Percentiles rank a stretch among this genome's conserved stretches.
Conservation (phyloP, 2,797 vertebrate species). For the Pseudotriccus pelzelni region DNA sequence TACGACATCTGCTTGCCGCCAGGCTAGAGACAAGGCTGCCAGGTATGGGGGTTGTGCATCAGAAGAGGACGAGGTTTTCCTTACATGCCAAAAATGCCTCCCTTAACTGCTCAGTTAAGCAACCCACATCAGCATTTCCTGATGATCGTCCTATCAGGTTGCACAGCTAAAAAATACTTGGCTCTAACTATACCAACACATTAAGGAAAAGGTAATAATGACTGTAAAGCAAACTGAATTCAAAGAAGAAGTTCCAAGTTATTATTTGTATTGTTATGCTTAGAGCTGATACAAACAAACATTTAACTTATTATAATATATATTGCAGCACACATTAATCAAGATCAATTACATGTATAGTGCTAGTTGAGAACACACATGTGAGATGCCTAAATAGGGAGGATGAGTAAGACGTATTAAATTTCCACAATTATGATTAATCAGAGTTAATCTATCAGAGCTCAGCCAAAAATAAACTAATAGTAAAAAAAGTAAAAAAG, state of each 20-base stretch:
- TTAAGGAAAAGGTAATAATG: slow-evolving; percentile 56
- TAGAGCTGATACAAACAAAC: slow-evolving; percentile 59
- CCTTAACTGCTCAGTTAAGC: slow-evolving; percentile 32
- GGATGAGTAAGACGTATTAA: slow-evolving; percentile 52
- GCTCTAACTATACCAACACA: slow-evolving; percentile 29
- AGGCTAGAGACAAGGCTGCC: not conserved
- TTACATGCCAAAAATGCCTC: slow-evolving; percentile 43
- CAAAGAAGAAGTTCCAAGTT: slow-evolving; percentile 55
- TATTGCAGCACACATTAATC: slow-evolving; percentile 59
- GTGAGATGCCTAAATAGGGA: slow-evolving; percentile 21
- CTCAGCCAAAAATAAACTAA: slow-evolving; percentile 46
- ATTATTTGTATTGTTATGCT: slow-evolving; percentile 58
- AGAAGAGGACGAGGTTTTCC: slow-evolving; percentile 16
- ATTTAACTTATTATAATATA: slow-evolving; percentile 61
- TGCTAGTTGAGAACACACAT: slow-evolving; percentile 27
- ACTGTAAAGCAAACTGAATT: slow-evolving; percentile 61
- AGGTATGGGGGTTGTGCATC: not conserved
- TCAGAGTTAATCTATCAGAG: slow-evolving; percentile 39
- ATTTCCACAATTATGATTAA: slow-evolving; percentile 55
- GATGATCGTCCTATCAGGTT: slow-evolving; percentile 28
- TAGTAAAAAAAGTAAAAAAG: not conserved
- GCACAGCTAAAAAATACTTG: slow-evolving; percentile 16
- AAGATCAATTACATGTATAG: slow-evolving; percentile 61
- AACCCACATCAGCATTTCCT: slow-evolving; percentile 53
- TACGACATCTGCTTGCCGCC: not conserved